Evolutionary conservation across 2,797 vertebrate species (phyloP).

Genomic region (Salmo trutta): DNA sequence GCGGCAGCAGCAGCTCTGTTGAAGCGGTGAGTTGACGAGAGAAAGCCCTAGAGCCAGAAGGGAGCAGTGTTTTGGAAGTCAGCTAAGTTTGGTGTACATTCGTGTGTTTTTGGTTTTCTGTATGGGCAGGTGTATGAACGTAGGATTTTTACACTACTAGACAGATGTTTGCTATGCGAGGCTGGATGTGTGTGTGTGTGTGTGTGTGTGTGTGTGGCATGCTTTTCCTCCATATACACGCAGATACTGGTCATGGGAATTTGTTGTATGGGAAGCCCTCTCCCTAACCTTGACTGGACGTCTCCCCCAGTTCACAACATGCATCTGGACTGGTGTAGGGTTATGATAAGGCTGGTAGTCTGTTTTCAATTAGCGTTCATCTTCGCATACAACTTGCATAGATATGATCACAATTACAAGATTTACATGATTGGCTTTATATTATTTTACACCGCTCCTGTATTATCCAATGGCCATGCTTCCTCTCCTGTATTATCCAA

Average conservation of each 20-base stretch:
- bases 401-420: background rate
- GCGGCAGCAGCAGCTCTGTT: slow-evolving; percentile 31
- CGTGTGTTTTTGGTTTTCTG: background rate
- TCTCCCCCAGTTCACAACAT: too few species aligned
- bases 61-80: background rate
- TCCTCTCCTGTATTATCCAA: background rate
- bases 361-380: background rate
- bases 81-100: background rate
- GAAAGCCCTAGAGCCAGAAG: background rate
- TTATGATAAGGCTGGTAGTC: background rate
- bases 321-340: background rate
- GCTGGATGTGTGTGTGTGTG: too few species aligned
- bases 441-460: background rate
- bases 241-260: too few species aligned
- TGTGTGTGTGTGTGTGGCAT: too few species aligned
- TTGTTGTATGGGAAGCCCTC: too few species aligned
- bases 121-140: background rate
- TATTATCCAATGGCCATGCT: too few species aligned
- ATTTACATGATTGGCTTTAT: background rate
- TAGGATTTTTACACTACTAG: too few species aligned
- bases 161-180: too few species aligned
- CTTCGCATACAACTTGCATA: background rate
- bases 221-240: too few species aligned
- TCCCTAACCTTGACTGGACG: too few species aligned
- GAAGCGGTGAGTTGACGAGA: slow-evolving; percentile 28